Conservation (phyloP, 2,888 invertebrate species). For the Agriopis aurantiaria region DNA sequence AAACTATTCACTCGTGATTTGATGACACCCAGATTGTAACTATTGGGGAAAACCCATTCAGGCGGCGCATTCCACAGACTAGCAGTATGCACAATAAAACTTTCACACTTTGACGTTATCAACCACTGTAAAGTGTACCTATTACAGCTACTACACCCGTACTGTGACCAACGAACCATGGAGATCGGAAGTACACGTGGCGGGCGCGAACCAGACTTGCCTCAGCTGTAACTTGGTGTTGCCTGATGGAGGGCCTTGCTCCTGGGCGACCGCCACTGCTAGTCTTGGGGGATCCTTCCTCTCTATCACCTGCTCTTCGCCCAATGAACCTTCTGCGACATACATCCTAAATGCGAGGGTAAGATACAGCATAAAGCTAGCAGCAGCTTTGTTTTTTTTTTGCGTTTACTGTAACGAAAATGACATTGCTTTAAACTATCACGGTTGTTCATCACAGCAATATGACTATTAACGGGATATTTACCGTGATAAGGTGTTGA, state of each 20-base stretch:
- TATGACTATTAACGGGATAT: no score
- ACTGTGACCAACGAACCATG: conserved; percentile 88
- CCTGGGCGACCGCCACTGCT: conserved; percentile 87
- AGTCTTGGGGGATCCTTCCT: conserved; percentile 89
- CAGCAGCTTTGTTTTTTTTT: not conserved
- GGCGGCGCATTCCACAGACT: no score
- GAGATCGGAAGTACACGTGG: conserved; percentile 90
- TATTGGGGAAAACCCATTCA: no score
- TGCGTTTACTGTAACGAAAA: not conserved
- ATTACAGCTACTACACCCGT: conserved; percentile 90
- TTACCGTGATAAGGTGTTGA: no score
- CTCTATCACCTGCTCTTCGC: conserved; percentile 90
- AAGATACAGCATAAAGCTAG: conserved; percentile 30
- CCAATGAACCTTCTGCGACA: conserved; percentile 87
- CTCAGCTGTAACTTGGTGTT: conserved; percentile 68
- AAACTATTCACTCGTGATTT: no score
- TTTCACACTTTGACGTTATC: not conserved
- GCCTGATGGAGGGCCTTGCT: conserved; percentile 86
- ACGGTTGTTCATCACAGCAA: no score
- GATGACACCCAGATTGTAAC: no score
- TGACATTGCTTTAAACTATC: no score
- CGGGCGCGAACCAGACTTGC: conserved; percentile 68
- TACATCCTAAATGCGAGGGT: conserved; percentile 82
- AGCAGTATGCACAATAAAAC: not conserved
- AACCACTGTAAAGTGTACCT: not conserved